Evolutionary conservation across 2,888 invertebrate species (phyloP).

Genomic region (Lithophane ornitopus): DNA sequence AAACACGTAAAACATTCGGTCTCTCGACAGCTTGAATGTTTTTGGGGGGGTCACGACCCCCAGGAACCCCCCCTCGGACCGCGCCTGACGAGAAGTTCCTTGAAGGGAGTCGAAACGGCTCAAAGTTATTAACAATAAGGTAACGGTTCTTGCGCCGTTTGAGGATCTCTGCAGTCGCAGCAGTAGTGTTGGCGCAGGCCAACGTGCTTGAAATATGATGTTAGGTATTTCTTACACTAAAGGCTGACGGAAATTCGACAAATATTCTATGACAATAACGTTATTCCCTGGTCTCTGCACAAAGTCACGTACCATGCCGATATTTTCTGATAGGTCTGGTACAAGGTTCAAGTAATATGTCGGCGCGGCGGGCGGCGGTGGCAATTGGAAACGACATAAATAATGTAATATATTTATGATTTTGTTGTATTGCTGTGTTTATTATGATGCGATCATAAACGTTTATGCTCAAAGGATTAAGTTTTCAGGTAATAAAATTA

Average conservation of each 20-base stretch:
- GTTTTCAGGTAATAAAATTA: slow-evolving; percentile 14
- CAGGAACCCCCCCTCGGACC: no score
- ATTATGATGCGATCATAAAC: slow-evolving; percentile 33
- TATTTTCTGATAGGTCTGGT: neutral
- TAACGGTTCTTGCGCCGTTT: neutral
- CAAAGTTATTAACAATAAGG: neutral
- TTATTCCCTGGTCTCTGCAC: slow-evolving; percentile 6
- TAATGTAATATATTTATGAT: slow-evolving; percentile 19
- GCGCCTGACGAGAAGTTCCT: neutral
- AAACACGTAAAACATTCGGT: no score
- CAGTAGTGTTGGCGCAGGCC: no score
- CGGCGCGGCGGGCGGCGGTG: no score
- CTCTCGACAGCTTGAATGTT: no score
- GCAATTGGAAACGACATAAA: neutral
- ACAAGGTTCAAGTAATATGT: no score
- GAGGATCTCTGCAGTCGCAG: neutral
- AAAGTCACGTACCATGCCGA: slow-evolving; percentile 20
- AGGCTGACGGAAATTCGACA: neutral
- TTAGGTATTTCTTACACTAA: slow-evolving; percentile 1
- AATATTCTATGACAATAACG: neutral
- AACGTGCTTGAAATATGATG: neutral
- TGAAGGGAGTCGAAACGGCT: neutral
- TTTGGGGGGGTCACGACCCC: no score
- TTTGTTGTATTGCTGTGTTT: slow-evolving; percentile 29
- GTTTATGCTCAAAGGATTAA: slow-evolving; percentile 7